Evolutionary conservation across 2,113 vertebrate genomes (phyloP).

Genomic region (Plotosus lineatus): DNA sequence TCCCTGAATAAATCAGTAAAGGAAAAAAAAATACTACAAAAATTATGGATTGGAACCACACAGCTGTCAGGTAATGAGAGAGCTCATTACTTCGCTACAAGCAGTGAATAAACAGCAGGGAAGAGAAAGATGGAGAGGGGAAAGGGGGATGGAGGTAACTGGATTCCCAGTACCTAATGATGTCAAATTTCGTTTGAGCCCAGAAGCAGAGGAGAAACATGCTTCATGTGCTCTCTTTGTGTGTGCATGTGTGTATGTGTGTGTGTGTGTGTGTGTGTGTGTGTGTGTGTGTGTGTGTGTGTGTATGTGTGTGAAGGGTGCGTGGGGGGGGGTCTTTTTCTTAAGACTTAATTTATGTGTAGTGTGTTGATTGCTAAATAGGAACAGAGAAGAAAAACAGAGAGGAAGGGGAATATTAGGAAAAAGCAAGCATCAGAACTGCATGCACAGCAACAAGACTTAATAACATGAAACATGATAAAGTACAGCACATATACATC

Average conservation of each 20-base stretch:
- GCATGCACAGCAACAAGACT: conserved; percentile 40
- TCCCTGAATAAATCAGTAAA: not conserved
- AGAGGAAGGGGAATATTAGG: not conserved
- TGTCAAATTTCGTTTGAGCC: conserved; percentile 22
- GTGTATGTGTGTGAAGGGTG: not conserved
- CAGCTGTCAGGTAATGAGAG: conserved; percentile 35
- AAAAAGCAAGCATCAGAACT: conserved; percentile 40
- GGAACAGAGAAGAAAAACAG: conserved; percentile 23
- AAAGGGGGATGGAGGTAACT: conserved; percentile 14
- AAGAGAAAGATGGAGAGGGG: conserved; percentile 6
- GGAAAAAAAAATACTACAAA: not conserved
- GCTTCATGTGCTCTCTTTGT: not conserved
- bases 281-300: not conserved
- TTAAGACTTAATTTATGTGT: not conserved
- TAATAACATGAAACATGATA: conserved; percentile 2
- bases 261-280: not conserved
- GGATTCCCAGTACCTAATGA: conserved; percentile 27
- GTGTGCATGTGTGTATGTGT: not conserved
- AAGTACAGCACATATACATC: conserved; percentile 14
- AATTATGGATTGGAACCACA: conserved; percentile 23
- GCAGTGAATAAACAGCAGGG: conserved; percentile 31
- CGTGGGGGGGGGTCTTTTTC: no score
- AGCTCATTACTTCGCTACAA: conserved; percentile 31
- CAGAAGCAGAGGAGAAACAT: conserved; percentile 3
- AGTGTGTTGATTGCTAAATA: not conserved